These are phyloP conservation scores for Dermolepida albohirtum DNA, from an alignment of 2,888 invertebrate genomes.

Conservation along the genomic window DNA sequence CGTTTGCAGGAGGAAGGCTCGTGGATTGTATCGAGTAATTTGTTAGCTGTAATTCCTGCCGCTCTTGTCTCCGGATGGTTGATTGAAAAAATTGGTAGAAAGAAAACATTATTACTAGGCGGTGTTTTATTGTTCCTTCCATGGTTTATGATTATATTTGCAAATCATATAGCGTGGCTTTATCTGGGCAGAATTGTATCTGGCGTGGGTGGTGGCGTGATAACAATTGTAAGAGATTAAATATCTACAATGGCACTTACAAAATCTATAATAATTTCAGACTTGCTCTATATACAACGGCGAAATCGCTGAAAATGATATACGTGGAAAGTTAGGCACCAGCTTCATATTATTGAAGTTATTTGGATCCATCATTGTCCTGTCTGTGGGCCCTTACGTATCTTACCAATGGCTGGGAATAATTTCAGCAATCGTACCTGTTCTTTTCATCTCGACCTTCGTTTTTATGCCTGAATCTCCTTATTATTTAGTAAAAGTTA, in stretches of 20 bases:
- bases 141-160: conserved; percentile 62
- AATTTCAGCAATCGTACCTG: conserved; percentile 58
- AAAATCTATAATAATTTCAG: conserved; percentile 45
- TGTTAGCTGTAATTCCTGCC: conserved; percentile 70
- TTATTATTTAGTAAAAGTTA: conserved; percentile 63
- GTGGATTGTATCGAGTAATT: conserved; percentile 70
- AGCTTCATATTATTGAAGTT: conserved; percentile 60
- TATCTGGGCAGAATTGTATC: conserved; percentile 73
- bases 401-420: conserved; percentile 60
- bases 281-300: conserved; percentile 62
- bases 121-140: conserved; percentile 68
- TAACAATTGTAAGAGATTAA: conserved; percentile 45
- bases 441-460: conserved; percentile 60
- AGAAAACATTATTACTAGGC: conserved; percentile 67
- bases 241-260: not conserved
- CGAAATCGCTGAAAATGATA: conserved; percentile 65
- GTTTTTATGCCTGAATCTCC: conserved; percentile 66
- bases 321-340: conserved; percentile 63
- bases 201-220: conserved; percentile 77
- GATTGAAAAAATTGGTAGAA: conserved; percentile 70
- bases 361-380: conserved; percentile 61
- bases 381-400: conserved; percentile 61
- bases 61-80: conserved; percentile 69
- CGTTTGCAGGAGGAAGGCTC: conserved; percentile 65
- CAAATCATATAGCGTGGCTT: conserved; percentile 65